A percentile compares a stretch with the other conserved stretches of the same genome.
Evolutionary conservation across 2,888 invertebrate species (phyloP).

Genomic region (Chaitophorus viminalis): DNA sequence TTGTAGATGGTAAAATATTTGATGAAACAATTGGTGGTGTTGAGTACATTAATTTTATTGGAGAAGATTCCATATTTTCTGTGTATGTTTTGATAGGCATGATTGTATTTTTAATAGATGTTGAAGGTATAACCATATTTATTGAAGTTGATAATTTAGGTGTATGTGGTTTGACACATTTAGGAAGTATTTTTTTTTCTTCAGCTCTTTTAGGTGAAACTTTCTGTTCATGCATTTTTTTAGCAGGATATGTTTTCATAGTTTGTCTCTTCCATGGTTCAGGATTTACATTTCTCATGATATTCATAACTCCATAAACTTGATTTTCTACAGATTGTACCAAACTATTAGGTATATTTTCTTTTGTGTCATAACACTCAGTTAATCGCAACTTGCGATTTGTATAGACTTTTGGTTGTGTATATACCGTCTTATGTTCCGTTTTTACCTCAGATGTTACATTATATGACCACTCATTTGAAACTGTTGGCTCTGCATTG

Average conservation of each 20-base stretch:
- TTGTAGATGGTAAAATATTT: not conserved
- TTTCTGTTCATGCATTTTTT: constrained; percentile 35
- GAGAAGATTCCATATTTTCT: not conserved
- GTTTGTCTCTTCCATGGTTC: constrained; percentile 55
- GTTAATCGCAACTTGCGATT: constrained; percentile 40
- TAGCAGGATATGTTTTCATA: constrained; percentile 50
- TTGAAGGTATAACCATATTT: not conserved
- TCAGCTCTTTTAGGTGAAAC: constrained; percentile 37
- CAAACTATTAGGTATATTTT: constrained; percentile 58
- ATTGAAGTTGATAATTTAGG: constrained; percentile 69
- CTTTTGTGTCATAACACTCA: constrained; percentile 51
- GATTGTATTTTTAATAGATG: not conserved
- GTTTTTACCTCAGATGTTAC: constrained; percentile 35
- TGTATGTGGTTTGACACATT: constrained; percentile 66
- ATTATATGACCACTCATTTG: constrained; percentile 51
- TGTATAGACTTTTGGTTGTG: constrained; percentile 48
- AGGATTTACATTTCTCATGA: constrained; percentile 45
- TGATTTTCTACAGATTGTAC: constrained; percentile 47
- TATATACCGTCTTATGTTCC: constrained; percentile 32
- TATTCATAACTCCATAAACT: constrained; percentile 39
- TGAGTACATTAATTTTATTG: not conserved
- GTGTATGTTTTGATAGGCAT: not conserved
- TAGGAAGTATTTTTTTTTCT: constrained; percentile 52
- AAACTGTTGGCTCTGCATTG: constrained; percentile 48
- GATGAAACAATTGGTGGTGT: not conserved